Percentiles rank a stretch among this genome's conserved stretches.
Conservation (phyloP, 2,113 vertebrate species). For the Lichenostomus cassidix region DNA sequence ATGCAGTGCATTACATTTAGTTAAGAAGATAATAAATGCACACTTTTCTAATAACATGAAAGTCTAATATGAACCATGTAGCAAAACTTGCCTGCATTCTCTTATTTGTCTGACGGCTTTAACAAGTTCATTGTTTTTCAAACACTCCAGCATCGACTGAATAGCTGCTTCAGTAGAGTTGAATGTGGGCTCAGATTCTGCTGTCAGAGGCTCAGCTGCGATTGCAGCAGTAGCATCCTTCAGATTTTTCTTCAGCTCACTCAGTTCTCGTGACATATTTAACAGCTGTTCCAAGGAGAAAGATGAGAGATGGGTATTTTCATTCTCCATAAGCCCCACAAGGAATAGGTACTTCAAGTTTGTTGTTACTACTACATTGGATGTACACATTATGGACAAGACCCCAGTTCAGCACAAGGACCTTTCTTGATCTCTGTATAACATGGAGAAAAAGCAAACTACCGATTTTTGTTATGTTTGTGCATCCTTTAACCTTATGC, state of each 20-base stretch:
- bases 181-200: slow-evolving; percentile 81
- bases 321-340: not conserved
- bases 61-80: not conserved
- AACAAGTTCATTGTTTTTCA: slow-evolving; percentile 91
- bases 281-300: slow-evolving; percentile 79
- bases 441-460: not conserved
- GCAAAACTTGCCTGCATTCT: slow-evolving; percentile 87
- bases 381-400: not conserved
- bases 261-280: slow-evolving; percentile 97
- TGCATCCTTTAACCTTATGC: not conserved
- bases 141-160: slow-evolving; percentile 93
- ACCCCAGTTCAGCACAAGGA: not conserved
- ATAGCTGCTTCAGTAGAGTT: slow-evolving; percentile 91
- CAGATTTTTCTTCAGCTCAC: slow-evolving; percentile 89
- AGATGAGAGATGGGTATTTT: not conserved
- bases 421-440: not conserved
- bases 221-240: slow-evolving; percentile 87
- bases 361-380: not conserved
- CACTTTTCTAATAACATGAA: not conserved
- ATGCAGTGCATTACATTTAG: not conserved
- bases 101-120: slow-evolving; percentile 90
- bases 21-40: not conserved
- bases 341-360: not conserved
- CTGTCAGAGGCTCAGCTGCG: slow-evolving; percentile 78
- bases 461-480: not conserved